Base-by-base conservation (phyloP, 2,888 invertebrate genomes). In the Drosophila ustulata region DNA sequence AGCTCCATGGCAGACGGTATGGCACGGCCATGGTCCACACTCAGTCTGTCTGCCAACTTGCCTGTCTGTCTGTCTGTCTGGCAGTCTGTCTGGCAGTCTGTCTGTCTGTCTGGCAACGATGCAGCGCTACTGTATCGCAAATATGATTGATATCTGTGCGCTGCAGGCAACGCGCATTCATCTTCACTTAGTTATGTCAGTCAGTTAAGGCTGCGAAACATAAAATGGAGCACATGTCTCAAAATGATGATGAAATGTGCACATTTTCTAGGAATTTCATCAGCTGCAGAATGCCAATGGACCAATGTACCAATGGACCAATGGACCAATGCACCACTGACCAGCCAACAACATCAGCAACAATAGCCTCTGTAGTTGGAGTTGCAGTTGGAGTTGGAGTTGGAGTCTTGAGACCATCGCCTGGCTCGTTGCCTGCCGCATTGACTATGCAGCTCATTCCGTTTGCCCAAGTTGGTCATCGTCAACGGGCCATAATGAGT, bases 221-320 rank as follows among this genome's bases (percentile, higher is more conserved):
- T 80, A 78, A 90, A 90, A 82, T 90, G 89, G 90, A 90, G 89
- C 90, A 90, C 90, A 90, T 90, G 88, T 89, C 88, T 90, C 78
- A 84, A 90, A 89, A 90, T 89, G 90, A 89, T 89, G 90, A 90
- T 90, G 86, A 90, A 89, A 89, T 81, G 89, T 77, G 82, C 80
- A 82, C 83, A 88, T 84, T 84, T 90, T 90, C 90, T 82, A 83
- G 82, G 90, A 90, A 90, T 80, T 80, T 80, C 46, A 53, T 25
- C 37, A 41, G 41, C 52, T 25, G 50, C 72, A 67, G 32, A 53
- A n/a, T n/a, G 71, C 82, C 74, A 71, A 72, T 76, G 88, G 73
- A 84, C 69, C 72, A 79, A 72, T 76, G 88, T 71, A 84, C 69
- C 72, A 79, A 53, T 50, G 73, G 18, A 18, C 46, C 67, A 75